phyloP scores from a whole-genome alignment of 2,113 vertebrate species.

The Oostethus manadensis region DNA sequence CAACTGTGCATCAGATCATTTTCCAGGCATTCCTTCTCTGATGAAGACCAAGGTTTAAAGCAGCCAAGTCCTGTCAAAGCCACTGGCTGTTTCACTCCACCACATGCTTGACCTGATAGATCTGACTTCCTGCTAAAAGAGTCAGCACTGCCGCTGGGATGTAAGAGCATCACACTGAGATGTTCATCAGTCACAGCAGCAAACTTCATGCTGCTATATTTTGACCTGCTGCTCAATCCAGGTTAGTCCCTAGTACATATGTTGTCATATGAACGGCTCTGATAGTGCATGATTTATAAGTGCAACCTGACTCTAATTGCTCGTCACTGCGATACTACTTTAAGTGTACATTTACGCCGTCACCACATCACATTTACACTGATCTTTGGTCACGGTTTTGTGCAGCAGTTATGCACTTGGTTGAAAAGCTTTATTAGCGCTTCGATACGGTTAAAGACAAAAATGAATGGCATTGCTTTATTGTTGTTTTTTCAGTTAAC shows the following conservation, averaged over 20 bases:
- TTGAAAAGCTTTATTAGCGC: no score
- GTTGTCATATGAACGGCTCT: background rate
- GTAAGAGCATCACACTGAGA: slow-evolving; percentile 21
- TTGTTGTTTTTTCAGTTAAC: no score
- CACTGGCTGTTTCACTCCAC: slow-evolving; percentile 15
- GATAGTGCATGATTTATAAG: background rate
- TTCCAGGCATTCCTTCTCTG: slow-evolving; percentile 30
- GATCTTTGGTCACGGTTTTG: no score
- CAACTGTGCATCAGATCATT: slow-evolving; percentile 46
- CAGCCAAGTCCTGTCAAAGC: slow-evolving; percentile 27
- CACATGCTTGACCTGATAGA: slow-evolving; percentile 41
- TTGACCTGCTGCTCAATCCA: background rate
- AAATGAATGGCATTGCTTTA: no score
- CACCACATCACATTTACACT: no score
- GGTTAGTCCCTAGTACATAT: background rate
- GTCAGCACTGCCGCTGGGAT: slow-evolving; percentile 22
- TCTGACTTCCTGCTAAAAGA: slow-evolving; percentile 34
- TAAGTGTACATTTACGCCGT: no score
- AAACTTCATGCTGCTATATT: slow-evolving; percentile 13
- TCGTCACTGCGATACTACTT: no score
- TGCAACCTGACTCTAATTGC: background rate
- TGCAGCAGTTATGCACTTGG: no score
- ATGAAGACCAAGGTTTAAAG: slow-evolving; percentile 41
- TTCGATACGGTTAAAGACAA: no score
- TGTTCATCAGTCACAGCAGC: slow-evolving; percentile 16